Evolutionary conservation across 1,140 invertebrate genomes (phyloP), one percentile per base, ranked within the genome.

Genomic region (Drosophila melanica): DNA sequence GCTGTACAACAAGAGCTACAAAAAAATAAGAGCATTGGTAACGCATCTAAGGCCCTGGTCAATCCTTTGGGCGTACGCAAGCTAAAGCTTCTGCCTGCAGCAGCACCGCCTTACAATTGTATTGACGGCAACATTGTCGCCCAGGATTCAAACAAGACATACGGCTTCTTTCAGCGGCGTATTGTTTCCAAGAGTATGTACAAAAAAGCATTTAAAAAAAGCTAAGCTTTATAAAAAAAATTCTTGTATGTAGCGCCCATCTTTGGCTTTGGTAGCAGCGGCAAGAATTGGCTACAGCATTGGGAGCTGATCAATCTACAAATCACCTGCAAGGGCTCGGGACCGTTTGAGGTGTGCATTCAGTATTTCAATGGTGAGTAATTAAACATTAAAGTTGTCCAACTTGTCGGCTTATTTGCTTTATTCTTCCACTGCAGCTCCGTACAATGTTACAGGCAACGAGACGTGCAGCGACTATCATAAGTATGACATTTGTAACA

Each of bases 381-480:
- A 11, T 11, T 4, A 6, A 5, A 7, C 7, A 3, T 14, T 1
- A 4, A 4, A 12, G 12, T 12, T 10, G 0, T 41, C n/a, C n/a
- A 10, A 27, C 3, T 3, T 16, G 14, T 35, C 55, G 12, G 10
- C 1, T 27, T 35, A 20, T 27, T 39, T 18, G 9, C 0, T 27
- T 16, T 60, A 18, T 35, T 44, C 16, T 12, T 16, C 35, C 69
- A 92, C 93, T 75, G 59, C 86, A 74, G 96, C 96, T 0, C 93
- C 94, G 14, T 96, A 97, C 79, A 97, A 97, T 89, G 90, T 94
- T 0, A 97, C 96, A 0, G 96, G 96, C 20, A 96, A 96, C 76
- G 96, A 97, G 90, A 96, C 95, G 5, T 97, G 96, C 77, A 57
- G 74, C 2, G 41, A 47, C 1, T 93, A 92, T 67, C 55, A 85